Evolutionary conservation across 1,140 invertebrate genomes (phyloP), one percentile per base, ranked within the genome.

Genomic region (Cydia fagiglandana): DNA sequence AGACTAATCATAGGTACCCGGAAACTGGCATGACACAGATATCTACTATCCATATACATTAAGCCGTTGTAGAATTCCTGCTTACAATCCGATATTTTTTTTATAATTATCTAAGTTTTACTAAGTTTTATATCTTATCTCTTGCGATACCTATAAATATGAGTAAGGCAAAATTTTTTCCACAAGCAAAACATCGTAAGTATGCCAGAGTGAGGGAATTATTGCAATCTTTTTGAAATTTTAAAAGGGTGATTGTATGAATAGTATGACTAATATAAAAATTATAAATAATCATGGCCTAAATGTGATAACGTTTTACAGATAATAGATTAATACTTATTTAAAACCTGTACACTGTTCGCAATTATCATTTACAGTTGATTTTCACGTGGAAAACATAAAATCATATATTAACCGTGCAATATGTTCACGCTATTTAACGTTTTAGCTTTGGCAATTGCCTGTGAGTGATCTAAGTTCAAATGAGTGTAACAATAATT

Each of bases 391-490:
- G 10, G 15, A 53, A 50, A 17, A n/a, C 17, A 53, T 53, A 56
- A 17, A 17, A 56, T 17, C 2, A 30, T 30, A 56, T 13, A 17
- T 2, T 34, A 38, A 34, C 15, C 17, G 12, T 24, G 17, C 66
- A 70, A 41, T 6, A 70, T 70, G 66, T 17, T 28, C 2, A 24
- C 20, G 34, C 17, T 70, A 4, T 5, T 70, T 70, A 15, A n/a
- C 34, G n/a, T 70, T 45, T 38, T 70, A 38, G 6, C 66, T 17
- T 38, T 41, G 13, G 66, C 34, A 10, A 70, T 45, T 70, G 66
- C 66, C 66, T 70, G 66, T 70, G 10, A 45, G 66, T 70, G 38
- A 38, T 45, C 6, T 45, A 41, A 70, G 64, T 70, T 41, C 7
- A 13, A 9, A 38, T 24, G n/a, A 41, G 34, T 70, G 5, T 45